These are phyloP conservation scores for Oreamnos americanus DNA, from an alignment of 2,113 vertebrate species.

Conservation along the genomic window DNA sequence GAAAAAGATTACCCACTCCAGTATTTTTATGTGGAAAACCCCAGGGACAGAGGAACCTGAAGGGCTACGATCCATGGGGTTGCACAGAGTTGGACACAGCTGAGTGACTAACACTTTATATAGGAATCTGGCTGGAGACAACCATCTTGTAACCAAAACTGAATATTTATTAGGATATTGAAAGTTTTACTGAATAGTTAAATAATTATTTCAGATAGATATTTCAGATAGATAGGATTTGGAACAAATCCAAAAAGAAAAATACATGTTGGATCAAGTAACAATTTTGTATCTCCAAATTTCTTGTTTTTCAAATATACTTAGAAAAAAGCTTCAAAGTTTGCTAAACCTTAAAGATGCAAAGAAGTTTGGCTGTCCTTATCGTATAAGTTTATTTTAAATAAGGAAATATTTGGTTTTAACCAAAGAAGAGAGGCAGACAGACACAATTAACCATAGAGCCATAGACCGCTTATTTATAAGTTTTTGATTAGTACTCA, in stretches of 20 bases:
- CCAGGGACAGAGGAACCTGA: not conserved
- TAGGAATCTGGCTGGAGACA: not conserved
- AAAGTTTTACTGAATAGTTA: conserved; percentile 60
- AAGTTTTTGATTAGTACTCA: not conserved
- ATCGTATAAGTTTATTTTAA: conserved; percentile 70
- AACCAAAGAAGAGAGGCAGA: not conserved
- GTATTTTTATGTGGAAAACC: not conserved
- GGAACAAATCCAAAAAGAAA: conserved; percentile 66
- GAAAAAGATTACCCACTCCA: not conserved
- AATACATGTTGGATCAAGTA: conserved; percentile 66
- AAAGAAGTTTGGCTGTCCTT: conserved; percentile 73
- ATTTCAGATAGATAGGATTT: conserved; percentile 71
- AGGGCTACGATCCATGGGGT: not conserved
- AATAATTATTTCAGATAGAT: conserved; percentile 76
- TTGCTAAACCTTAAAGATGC: conserved; percentile 76
- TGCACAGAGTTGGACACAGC: not conserved
- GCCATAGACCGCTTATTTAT: not conserved
- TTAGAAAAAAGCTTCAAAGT: conserved; percentile 76
- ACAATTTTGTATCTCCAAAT: conserved; percentile 71
- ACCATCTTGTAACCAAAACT: not conserved
- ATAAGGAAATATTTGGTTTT: conserved; percentile 69
- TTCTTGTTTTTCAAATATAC: conserved; percentile 68
- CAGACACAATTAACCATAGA: not conserved
- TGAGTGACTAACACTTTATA: not conserved
- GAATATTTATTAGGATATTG: conserved; percentile 11